phyloP scores from a whole-genome alignment of 1,140 invertebrate species.

The Drosophila pallidifrons region DNA sequence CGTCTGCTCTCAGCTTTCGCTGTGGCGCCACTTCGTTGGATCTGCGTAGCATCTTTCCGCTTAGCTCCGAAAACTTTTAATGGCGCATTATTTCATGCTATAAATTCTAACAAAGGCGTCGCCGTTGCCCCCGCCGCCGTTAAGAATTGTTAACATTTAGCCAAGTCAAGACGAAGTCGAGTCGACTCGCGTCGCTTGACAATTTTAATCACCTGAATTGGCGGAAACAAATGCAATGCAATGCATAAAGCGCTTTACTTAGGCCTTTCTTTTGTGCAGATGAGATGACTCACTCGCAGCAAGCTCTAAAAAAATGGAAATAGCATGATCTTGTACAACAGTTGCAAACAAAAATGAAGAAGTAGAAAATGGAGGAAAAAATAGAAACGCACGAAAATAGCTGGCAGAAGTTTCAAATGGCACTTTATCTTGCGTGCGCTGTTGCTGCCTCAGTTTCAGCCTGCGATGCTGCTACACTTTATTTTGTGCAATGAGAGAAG shows the following conservation, averaged over 20 bases:
- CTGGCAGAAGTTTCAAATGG: slow-evolving; percentile 74
- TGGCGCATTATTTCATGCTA: slow-evolving; percentile 78
- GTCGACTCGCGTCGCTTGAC: slow-evolving; percentile 43
- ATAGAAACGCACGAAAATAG: slow-evolving; percentile 46
- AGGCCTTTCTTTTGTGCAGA: slow-evolving; percentile 1
- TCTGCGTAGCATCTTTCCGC: slow-evolving; percentile 19
- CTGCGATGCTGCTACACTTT: slow-evolving; percentile 57
- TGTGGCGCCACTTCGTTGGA: slow-evolving; percentile 40
- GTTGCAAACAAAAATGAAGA: slow-evolving; percentile 25
- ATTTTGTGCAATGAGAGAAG: slow-evolving; percentile 47
- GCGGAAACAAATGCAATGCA: slow-evolving; percentile 30
- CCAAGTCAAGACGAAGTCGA: slow-evolving; percentile 48
- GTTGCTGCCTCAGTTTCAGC: slow-evolving; percentile 33
- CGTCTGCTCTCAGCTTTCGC: slow-evolving; percentile 35
- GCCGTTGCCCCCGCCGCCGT: slow-evolving; percentile 40
- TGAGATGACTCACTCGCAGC: slow-evolving; percentile 11
- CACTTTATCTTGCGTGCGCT: slow-evolving; percentile 72
- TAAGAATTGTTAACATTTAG: slow-evolving; percentile 78
- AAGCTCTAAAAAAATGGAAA: slow-evolving; percentile 43
- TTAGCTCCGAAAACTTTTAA: slow-evolving; percentile 68
- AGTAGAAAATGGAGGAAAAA: slow-evolving; percentile 14
- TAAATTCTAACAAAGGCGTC: slow-evolving; percentile 74
- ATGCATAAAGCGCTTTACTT: slow-evolving; percentile 18
- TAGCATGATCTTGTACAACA: slow-evolving; percentile 50
- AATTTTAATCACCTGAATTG: slow-evolving; percentile 52